phyloP scores from a whole-genome alignment of 1,140 invertebrate species.

The Chelonus insularis region DNA sequence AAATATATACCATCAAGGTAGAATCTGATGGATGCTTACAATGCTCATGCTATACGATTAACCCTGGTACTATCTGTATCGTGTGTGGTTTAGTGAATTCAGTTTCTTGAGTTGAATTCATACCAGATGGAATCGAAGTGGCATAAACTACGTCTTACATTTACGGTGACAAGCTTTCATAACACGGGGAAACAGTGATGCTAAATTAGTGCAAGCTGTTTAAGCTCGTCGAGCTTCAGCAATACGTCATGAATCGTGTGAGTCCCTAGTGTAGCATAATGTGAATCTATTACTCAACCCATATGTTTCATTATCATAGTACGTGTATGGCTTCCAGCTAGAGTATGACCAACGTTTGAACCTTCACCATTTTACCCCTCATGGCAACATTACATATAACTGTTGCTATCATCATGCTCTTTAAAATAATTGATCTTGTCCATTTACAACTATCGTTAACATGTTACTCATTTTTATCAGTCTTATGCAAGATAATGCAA shows the following conservation, averaged over 20 bases:
- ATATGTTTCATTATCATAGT: constrained; percentile 48
- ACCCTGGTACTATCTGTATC: neutral
- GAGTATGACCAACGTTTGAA: neutral
- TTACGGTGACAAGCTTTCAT: neutral
- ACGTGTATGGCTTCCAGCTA: neutral
- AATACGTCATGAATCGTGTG: constrained; percentile 48
- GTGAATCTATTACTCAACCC: constrained; percentile 54
- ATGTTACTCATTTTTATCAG: too few species aligned
- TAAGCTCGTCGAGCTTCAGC: constrained; percentile 26
- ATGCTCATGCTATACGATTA: constrained; percentile 9
- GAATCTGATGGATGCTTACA: neutral
- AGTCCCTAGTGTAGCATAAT: constrained; percentile 47
- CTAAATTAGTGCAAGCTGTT: constrained; percentile 39
- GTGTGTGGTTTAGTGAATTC: neutral
- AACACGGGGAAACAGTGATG: constrained; percentile 21
- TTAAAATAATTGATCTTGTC: too few species aligned
- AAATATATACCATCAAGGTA: neutral
- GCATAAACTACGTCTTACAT: neutral
- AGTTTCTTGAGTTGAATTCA: neutral
- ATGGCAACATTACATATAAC: too few species aligned
- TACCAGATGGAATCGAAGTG: neutral
- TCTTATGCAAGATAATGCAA: too few species aligned
- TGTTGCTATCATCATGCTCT: too few species aligned
- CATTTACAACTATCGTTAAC: too few species aligned
- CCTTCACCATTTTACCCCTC: too few species aligned